Base-by-base conservation (phyloP, 2,888 invertebrate genomes). In the Pyralis farinalis region DNA sequence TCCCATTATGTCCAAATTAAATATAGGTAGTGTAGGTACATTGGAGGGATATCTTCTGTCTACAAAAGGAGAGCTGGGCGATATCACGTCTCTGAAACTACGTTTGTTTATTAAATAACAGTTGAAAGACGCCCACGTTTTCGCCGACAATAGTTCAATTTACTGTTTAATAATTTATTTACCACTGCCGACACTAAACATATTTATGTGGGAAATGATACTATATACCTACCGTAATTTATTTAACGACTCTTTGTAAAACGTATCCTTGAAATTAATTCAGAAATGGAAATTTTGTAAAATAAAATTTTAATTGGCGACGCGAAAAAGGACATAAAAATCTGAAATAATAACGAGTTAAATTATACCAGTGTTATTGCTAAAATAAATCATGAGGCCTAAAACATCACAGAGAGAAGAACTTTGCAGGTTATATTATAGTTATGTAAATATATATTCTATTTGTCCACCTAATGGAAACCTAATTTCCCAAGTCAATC, bases 61-160 rank as follows among this genome's bases (percentile, higher is more conserved):
- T 25, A 7, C 7, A n/a, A 2, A 25, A 8, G 25, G 25, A 25
- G 5, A 8, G 25, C 25, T 25, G n/a, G 7, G 25, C 1, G 25
- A 21, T 42, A 44, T 47, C 47, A 47, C 47, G 44, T 47, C 44
- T 40, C 43, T 10, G 39, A 43, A 33, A 31, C 38, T 30, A 35
- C 29, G 38, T 46, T 46, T 41, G 43, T 1, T 46, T 46, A 41
- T 43, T 40, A 44, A 42, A 41, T 44, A 40, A 33, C 40, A 34
- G 30, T 4, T 25, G 25, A 36, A 35, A 43, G 38, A 41, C 42
- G 40, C 42, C 42, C 47, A 50, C 43, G 42, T 50, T 36, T 44
- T 20, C 40, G 34, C 29, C 28, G 28, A 43, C 40, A 42, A 42
- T 43, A 43, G 44, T 44, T 43, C 25, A 25, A 25, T 25, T 25